Evolutionary conservation across 2,797 vertebrate species (phyloP).

Genomic region (Microctenopoma stevenorrisi): DNA sequence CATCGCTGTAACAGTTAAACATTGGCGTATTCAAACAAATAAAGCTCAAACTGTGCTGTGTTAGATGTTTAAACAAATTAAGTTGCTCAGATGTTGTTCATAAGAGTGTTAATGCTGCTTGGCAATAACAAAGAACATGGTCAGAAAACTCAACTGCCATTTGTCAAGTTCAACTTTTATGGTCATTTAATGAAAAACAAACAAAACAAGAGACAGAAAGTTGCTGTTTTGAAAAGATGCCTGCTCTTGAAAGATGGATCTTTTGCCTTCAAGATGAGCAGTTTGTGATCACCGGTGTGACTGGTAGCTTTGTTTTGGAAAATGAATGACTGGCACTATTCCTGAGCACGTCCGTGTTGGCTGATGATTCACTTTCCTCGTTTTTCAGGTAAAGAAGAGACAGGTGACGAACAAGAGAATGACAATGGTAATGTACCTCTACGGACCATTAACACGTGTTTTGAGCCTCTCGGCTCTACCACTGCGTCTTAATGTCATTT

Average conservation of each 20-base stretch:
- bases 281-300: constrained; percentile 56
- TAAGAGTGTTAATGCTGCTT: neutral
- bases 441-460: constrained; percentile 68
- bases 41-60: neutral
- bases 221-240: constrained; percentile 10
- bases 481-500: constrained; percentile 71
- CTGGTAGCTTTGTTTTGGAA: constrained; percentile 45
- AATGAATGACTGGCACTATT: constrained; percentile 48
- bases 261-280: constrained; percentile 32
- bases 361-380: constrained; percentile 45
- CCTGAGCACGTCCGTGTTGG: constrained; percentile 31
- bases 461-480: constrained; percentile 56
- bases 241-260: constrained; percentile 38
- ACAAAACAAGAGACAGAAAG: neutral
- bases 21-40: neutral
- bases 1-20: too few species aligned
- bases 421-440: constrained; percentile 73
- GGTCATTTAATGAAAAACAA: neutral
- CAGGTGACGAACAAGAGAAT: constrained; percentile 67
- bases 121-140: neutral
- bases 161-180: neutral
- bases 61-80: neutral
- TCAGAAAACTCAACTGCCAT: too few species aligned
- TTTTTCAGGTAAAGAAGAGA: constrained; percentile 70
- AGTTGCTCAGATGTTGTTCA: neutral